These are phyloP conservation scores for Strigamia crassipes DNA, from an alignment of 2,888 invertebrate species.

Conservation along the genomic window DNA sequence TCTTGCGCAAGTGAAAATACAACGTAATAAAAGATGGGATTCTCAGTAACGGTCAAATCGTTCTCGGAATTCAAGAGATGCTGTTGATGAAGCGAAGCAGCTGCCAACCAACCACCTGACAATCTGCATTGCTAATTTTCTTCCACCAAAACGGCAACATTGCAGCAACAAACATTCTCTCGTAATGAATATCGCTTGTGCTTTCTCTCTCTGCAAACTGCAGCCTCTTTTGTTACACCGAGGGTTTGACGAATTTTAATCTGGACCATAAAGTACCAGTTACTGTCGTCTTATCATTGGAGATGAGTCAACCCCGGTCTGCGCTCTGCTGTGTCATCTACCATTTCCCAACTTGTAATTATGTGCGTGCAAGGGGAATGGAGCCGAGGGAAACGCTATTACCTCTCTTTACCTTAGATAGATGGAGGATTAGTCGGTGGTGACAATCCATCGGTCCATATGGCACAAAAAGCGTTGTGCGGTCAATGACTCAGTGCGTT, in stretches of 20 bases:
- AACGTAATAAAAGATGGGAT: not conserved
- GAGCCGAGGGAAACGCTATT: constrained; percentile 22
- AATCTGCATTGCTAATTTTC: constrained; percentile 33
- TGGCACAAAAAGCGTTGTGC: not conserved
- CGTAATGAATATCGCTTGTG: not conserved
- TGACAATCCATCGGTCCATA: constrained; percentile 25
- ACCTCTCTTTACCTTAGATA: not conserved
- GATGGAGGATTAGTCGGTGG: constrained; percentile 32
- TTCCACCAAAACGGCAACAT: not conserved
- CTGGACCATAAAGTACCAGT: constrained; percentile 6
- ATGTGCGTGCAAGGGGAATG: constrained; percentile 27
- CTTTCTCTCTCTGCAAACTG: not conserved
- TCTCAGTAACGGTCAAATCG: not conserved
- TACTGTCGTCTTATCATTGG: constrained; percentile 24
- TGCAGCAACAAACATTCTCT: not conserved
- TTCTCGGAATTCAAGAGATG: constrained; percentile 8
- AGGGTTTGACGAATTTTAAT: constrained; percentile 13
- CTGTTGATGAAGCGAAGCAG: not conserved
- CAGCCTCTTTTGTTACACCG: not conserved
- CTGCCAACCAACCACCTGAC: constrained; percentile 26
- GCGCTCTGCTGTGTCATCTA: not conserved
- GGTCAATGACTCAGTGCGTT: constrained; percentile 28
- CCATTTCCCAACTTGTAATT: constrained; percentile 23
- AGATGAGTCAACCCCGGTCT: constrained; percentile 23
- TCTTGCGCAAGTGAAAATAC: not conserved